Percentiles rank a stretch among this genome's conserved stretches.
These are phyloP conservation scores for Antedon mediterranea DNA, from an alignment of 53 echinoderm and acorn worm genomes.

Conservation along the genomic window DNA sequence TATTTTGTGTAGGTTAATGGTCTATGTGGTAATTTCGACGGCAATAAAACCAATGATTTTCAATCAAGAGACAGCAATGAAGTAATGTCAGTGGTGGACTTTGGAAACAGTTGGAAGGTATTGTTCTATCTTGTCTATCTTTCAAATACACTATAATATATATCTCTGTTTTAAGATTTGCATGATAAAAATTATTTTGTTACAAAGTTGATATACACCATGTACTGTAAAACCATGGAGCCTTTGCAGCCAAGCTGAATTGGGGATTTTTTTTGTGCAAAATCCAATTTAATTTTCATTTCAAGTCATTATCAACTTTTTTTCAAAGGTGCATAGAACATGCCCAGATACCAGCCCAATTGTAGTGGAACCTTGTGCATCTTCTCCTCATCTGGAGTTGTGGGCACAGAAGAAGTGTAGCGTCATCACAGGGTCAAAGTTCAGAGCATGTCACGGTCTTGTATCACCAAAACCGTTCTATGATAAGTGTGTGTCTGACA, in stretches of 20 bases:
- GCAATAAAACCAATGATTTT: not conserved
- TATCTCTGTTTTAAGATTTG: too few species aligned
- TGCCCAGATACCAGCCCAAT: not conserved
- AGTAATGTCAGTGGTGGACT: not conserved
- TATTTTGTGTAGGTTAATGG: not conserved
- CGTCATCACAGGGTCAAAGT: not conserved
- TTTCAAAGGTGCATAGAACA: not conserved
- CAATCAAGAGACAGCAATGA: not conserved
- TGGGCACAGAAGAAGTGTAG: slow-evolving; percentile 4
- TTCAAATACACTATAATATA: too few species aligned
- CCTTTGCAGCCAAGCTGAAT: too few species aligned
- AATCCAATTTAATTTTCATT: too few species aligned
- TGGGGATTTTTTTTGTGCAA: too few species aligned
- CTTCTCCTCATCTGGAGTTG: not conserved
- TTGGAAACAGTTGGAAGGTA: slow-evolving; percentile 2
- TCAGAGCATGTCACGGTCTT: not conserved
- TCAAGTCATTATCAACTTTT: not conserved
- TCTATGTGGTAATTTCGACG: not conserved
- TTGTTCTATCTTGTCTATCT: too few species aligned
- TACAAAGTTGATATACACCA: too few species aligned
- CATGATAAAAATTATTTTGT: too few species aligned
- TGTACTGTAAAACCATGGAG: too few species aligned
- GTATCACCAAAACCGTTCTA: not conserved
- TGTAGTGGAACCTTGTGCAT: not conserved
- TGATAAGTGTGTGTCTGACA: not conserved